Conservation (phyloP, 2,797 vertebrate genomes). For the Characodon lateralis region DNA sequence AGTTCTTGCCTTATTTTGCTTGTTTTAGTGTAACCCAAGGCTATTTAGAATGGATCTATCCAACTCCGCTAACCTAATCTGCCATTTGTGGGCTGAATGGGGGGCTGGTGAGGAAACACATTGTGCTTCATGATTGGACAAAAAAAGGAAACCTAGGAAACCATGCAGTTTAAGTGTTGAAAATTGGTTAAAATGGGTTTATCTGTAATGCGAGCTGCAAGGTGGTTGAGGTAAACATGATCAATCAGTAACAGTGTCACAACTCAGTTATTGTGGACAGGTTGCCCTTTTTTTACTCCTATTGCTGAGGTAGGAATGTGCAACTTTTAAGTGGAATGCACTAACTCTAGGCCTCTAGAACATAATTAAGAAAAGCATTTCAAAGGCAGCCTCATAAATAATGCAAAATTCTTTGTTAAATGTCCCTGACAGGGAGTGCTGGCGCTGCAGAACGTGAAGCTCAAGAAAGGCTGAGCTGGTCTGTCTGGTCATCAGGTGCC, state of each 20-base stretch:
- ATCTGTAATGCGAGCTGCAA: slow-evolving; percentile 66
- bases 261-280: slow-evolving; percentile 66
- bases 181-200: slow-evolving; percentile 79
- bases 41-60: slow-evolving; percentile 79
- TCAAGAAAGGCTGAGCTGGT: slow-evolving; percentile 77
- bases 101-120: slow-evolving; percentile 56
- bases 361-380: slow-evolving; percentile 81
- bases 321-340: slow-evolving; percentile 39
- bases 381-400: slow-evolving; percentile 84
- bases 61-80: slow-evolving; percentile 82
- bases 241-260: slow-evolving; percentile 71
- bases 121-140: slow-evolving; percentile 70
- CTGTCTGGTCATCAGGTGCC: slow-evolving; percentile 77
- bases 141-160: slow-evolving; percentile 80
- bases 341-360: slow-evolving; percentile 68
- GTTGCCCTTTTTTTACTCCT: slow-evolving; percentile 19
- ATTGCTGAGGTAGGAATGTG: slow-evolving; percentile 30
- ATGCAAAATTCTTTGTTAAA: slow-evolving; percentile 81
- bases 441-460: slow-evolving; percentile 75
- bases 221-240: slow-evolving; percentile 75
- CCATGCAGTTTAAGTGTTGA: slow-evolving; percentile 69
- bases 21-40: slow-evolving; percentile 79
- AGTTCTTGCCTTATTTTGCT: slow-evolving; percentile 77
- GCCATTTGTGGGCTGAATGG: slow-evolving; percentile 76
- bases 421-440: slow-evolving; percentile 80